Evolutionary conservation across 2,113 vertebrate species (phyloP), one percentile per base, ranked within the genome.

Genomic region (Archocentrus centrarchus): DNA sequence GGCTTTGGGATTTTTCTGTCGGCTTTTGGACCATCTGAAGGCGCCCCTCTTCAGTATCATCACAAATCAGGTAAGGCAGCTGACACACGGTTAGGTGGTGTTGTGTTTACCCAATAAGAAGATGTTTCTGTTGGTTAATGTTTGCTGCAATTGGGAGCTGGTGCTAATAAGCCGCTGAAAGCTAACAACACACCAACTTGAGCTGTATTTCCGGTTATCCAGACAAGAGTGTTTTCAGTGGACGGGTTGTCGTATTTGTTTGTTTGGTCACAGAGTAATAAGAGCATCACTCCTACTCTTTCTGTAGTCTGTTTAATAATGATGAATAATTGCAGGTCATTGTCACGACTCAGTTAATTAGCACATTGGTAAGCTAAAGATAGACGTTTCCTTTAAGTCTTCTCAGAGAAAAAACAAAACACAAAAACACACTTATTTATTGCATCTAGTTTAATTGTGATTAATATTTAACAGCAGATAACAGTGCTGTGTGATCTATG

Each of bases 11-110:
- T 94, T 83, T 88, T 95, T 59, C 85, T 94, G 66, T 94, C 91
- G 86, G 93, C 53, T 83, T 77, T 77, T 8, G 79, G 86, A 77
- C 58, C 91, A 50, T 87, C 79, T 75, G 91, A 94, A 89, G 92
- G 94, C 61, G 94, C 92, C n/a, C 96, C 96, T 80, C 89, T 96
- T 68, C 94, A 86, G 5, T 76, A 91, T 66, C 79, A 30, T 77
- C 86, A 88, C 82, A 81, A 62, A 92, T 79, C 94, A 96, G 96
- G 96, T 96, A 86, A 95, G 91, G 80, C 50, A 47, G 18, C 63
- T 27, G 53, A 63, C 32, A 66, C 18, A 59, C 27, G 15, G 32
- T 8, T 27, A 24, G 47, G 15, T 2, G 1, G 18, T 6, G 37
- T 18, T 77, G 47, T 80, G 24, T 70, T 66, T 37, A 17, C 2